These are phyloP conservation scores for Mionectes macconnelli DNA, from an alignment of 2,113 vertebrate genomes.

Conservation along the genomic window DNA sequence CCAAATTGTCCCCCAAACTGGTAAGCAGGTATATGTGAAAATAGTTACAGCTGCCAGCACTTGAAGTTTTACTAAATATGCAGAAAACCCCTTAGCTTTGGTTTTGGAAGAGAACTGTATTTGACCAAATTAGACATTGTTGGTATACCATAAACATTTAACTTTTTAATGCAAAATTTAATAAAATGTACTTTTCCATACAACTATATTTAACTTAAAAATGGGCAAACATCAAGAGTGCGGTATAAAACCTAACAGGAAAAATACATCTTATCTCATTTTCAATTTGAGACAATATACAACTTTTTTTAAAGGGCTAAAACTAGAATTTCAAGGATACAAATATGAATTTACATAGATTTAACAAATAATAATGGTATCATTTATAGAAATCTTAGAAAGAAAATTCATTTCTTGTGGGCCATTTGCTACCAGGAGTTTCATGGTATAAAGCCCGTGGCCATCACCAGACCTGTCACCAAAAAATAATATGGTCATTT, in stretches of 20 bases:
- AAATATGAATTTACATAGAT: constrained; percentile 75
- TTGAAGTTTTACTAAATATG: constrained; percentile 68
- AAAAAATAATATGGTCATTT: constrained; percentile 65
- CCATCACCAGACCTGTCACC: constrained; percentile 63
- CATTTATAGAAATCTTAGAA: constrained; percentile 72
- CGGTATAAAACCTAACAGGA: constrained; percentile 73
- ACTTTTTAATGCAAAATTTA: constrained; percentile 71
- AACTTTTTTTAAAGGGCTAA: constrained; percentile 74
- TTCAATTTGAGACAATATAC: constrained; percentile 75
- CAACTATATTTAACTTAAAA: constrained; percentile 69
- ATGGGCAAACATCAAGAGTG: constrained; percentile 70
- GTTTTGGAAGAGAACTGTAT: constrained; percentile 72
- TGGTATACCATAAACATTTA: constrained; percentile 68
- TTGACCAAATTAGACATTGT: constrained; percentile 69
- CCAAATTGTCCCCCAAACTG: constrained; percentile 77
- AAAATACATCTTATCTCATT: constrained; percentile 74
- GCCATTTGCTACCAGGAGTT: constrained; percentile 63
- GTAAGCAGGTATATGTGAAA: constrained; percentile 75
- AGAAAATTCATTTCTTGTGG: constrained; percentile 66
- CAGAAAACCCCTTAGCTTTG: constrained; percentile 67
- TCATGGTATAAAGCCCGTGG: constrained; percentile 68
- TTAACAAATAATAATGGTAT: constrained; percentile 74
- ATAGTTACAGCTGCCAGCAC: constrained; percentile 71
- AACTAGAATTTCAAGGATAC: constrained; percentile 72
- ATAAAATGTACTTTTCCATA: constrained; percentile 67